phyloP scores from a whole-genome alignment of 2,888 invertebrate species.

The Pecten maximus region DNA sequence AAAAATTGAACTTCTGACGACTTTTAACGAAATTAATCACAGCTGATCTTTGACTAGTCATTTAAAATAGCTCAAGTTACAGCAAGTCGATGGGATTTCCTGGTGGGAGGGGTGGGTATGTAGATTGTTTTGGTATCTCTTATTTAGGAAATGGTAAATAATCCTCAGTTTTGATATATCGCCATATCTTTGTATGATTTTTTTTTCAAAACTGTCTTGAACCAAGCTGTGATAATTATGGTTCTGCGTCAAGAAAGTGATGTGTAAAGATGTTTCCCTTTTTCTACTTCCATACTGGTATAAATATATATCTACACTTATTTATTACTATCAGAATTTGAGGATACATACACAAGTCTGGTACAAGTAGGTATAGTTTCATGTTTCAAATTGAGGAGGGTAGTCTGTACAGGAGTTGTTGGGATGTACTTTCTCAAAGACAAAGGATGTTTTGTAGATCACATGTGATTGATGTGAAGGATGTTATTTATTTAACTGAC shows the following conservation, averaged over 20 bases:
- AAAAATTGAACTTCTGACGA: conserved; percentile 11
- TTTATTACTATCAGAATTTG: not conserved
- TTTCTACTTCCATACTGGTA: not conserved
- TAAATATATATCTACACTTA: not conserved
- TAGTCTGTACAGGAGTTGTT: not conserved
- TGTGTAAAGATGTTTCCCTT: not conserved
- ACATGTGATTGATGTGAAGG: not conserved
- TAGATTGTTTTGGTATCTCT: not conserved
- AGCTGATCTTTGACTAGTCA: conserved; percentile 4
- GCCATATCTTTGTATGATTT: too few species aligned
- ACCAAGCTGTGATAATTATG: not conserved
- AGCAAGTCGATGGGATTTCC: not conserved
- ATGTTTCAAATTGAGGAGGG: not conserved
- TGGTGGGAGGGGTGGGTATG: not conserved
- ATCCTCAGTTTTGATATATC: not conserved
- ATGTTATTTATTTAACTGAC: too few species aligned
- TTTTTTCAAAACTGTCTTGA: too few species aligned
- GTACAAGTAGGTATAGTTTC: not conserved
- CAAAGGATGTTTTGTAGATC: not conserved
- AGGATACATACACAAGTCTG: not conserved
- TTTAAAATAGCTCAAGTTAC: not conserved
- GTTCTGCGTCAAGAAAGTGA: not conserved
- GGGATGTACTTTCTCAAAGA: not conserved
- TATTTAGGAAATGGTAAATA: not conserved
- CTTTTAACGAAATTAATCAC: not conserved